Base-by-base conservation (phyloP, 2,888 invertebrate genomes). In the Halocaridina rubra region DNA sequence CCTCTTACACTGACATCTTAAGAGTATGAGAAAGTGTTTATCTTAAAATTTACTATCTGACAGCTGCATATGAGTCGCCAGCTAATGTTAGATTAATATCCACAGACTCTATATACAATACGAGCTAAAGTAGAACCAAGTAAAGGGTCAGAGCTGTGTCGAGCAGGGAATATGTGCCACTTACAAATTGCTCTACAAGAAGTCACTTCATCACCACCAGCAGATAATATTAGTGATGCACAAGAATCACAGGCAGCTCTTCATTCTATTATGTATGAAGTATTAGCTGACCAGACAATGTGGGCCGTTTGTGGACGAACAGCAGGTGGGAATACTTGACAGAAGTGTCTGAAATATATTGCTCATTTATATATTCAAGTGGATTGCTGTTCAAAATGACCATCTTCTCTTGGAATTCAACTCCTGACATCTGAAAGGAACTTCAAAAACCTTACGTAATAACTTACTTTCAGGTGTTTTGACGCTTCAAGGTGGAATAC, bases 261-360 rank as follows among this genome's bases (percentile, higher is more conserved):
- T 89, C 93, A 92, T 22, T 94, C 94, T 4, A 93, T 98, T 0
- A 97, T 98, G 96, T 98, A 98, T 90, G 97, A 98, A 91, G 97
- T 98, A 10, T 91, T 97, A 75, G 96, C 96, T 16, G 98, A 98
- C 91, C 96, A 96, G 90, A 95, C 95, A 46, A 94, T 96, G 93
- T 98, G 98, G 98, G 97, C 97, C 0, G 95, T 98, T 30, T 94
- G 96, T 90, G 97, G 97, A 1, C 93, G 96, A 80, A 96, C 97
- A 32, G 96, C 97, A 89, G 97, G 97, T 93, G 90, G 90, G 90
- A 85, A 53, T n/a, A n/a, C n/a, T n/a, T n/a, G n/a, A n/a, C n/a
- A n/a, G n/a, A n/a, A n/a, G n/a, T n/a, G n/a, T n/a, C n/a, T n/a
- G n/a, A n/a, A n/a, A n/a, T n/a, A n/a, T n/a, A n/a, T n/a, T n/a